Percentiles rank a stretch among this genome's conserved stretches.
Conservation (phyloP, 2,113 vertebrate species). For the Gasterosteus nipponicus region DNA sequence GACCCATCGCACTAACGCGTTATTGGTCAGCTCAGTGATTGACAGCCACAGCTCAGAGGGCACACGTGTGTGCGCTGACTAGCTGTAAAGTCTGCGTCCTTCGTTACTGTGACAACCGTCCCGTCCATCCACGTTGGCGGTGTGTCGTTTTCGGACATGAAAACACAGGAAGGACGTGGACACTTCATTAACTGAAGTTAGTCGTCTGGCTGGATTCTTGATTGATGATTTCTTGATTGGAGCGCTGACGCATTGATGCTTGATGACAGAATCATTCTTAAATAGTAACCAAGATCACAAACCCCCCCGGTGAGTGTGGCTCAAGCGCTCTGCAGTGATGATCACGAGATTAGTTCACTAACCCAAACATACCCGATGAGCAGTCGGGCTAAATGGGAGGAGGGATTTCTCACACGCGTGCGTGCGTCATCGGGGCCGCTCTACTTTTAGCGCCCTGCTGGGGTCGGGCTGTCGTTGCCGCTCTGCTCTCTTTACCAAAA, state of each 20-base stretch:
- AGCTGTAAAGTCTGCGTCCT: too few species aligned
- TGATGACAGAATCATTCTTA: too few species aligned
- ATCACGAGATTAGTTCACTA: conserved; percentile 38
- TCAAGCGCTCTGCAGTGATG: conserved; percentile 33
- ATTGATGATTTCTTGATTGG: too few species aligned
- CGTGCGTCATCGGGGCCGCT: conserved; percentile 34
- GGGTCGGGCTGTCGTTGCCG: conserved; percentile 33
- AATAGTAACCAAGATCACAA: not conserved
- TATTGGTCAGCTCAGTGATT: conserved; percentile 34
- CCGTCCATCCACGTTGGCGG: too few species aligned
- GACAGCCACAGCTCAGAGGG: conserved; percentile 43
- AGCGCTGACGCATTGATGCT: too few species aligned
- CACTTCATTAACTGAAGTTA: too few species aligned
- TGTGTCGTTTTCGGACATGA: too few species aligned
- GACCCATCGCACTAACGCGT: not conserved
- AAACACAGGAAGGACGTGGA: too few species aligned
- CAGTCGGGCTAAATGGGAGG: not conserved
- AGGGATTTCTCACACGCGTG: conserved; percentile 1
- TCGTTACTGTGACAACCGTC: too few species aligned
- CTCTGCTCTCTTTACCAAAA: conserved; percentile 21
- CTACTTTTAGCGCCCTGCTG: conserved; percentile 67
- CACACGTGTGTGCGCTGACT: not conserved
- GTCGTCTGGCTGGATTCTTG: too few species aligned
- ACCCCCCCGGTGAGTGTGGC: conserved; percentile 47
- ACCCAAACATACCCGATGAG: conserved; percentile 52